Conservation (phyloP, 2,797 vertebrate genomes). For the Myotis pilosus region DNA sequence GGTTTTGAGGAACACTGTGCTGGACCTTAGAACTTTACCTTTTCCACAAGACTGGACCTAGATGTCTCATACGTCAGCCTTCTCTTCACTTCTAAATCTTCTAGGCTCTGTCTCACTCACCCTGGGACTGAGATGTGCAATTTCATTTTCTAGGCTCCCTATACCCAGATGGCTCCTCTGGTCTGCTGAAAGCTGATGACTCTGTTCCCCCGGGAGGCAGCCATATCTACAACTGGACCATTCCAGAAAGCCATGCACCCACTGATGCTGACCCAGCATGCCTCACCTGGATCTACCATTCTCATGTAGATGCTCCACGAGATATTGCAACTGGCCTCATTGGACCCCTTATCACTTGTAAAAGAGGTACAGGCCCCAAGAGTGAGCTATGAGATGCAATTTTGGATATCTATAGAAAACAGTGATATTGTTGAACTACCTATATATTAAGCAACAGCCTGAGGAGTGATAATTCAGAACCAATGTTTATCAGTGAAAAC, state of each 20-base stretch:
- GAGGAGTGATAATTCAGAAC: not conserved
- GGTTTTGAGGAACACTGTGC: not conserved
- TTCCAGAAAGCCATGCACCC: conserved; percentile 85
- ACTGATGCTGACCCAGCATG: conserved; percentile 84
- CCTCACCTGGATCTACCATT: conserved; percentile 90
- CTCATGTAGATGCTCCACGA: conserved; percentile 86
- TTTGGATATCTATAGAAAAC: not conserved
- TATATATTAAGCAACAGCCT: not conserved
- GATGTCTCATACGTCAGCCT: not conserved
- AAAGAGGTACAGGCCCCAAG: conserved; percentile 78
- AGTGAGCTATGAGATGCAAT: not conserved
- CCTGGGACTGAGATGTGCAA: not conserved
- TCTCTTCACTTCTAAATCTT: conserved; percentile 21
- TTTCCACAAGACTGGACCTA: not conserved
- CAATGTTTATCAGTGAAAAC: not conserved
- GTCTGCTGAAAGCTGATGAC: conserved; percentile 85
- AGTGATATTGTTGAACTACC: not conserved
- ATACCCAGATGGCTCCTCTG: conserved; percentile 87
- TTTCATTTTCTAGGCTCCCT: conserved; percentile 84
- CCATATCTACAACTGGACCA: conserved; percentile 87
- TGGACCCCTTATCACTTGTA: conserved; percentile 87
- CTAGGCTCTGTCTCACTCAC: not conserved
- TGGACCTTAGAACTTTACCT: not conserved
- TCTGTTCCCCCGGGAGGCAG: conserved; percentile 82
- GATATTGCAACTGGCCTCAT: conserved; percentile 89